Evolutionary conservation across 2,888 invertebrate genomes (phyloP).

Genomic region (Limnephilus auricula): DNA sequence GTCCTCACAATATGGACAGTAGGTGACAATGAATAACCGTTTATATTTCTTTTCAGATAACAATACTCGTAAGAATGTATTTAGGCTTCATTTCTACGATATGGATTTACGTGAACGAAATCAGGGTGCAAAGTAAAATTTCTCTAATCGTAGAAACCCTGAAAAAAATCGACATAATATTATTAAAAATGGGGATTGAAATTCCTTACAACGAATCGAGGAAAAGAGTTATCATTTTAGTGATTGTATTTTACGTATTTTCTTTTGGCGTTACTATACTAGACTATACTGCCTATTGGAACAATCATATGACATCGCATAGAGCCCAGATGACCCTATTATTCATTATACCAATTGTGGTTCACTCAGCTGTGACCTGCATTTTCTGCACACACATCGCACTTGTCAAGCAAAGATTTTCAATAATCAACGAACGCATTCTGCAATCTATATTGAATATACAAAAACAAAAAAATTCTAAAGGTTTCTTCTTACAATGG

Average conservation of each 20-base stretch:
- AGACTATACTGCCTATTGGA: slow-evolving; percentile 21
- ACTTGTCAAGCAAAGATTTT: slow-evolving; percentile 50
- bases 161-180: slow-evolving; percentile 20
- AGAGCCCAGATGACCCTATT: slow-evolving; percentile 3
- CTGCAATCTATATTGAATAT: slow-evolving; percentile 15
- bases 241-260: slow-evolving; percentile 4
- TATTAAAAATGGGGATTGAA: slow-evolving; percentile 17
- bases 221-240: neutral
- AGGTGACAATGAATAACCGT: neutral
- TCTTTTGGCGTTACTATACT: neutral
- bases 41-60: slow-evolving; percentile 16
- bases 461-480: slow-evolving; percentile 15
- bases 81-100: slow-evolving; percentile 19
- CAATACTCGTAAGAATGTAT: slow-evolving; percentile 5
- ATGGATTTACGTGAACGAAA: slow-evolving; percentile 47
- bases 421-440: slow-evolving; percentile 40
- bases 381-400: slow-evolving; percentile 11
- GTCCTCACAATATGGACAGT: neutral
- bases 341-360: slow-evolving; percentile 31
- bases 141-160: slow-evolving; percentile 4
- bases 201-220: slow-evolving; percentile 24
- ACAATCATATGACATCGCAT: neutral
- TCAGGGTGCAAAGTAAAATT: slow-evolving; percentile 15
- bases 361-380: slow-evolving; percentile 26
- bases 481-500: neutral